Conservation (phyloP, 2,113 vertebrate species). For the Thalassoma bifasciatum region DNA sequence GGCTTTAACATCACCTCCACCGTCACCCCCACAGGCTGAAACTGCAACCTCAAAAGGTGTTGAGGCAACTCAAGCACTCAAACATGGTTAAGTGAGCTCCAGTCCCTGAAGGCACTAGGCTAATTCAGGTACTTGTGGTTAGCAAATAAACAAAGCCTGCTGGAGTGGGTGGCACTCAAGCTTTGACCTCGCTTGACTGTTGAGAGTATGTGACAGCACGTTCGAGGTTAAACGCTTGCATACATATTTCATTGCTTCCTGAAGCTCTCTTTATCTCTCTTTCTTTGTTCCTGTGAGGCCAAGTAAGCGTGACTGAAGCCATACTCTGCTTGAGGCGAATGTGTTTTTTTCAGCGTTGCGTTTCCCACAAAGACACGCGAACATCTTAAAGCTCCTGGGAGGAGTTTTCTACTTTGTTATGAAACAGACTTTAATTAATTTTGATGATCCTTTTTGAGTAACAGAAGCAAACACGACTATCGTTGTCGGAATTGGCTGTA, state of each 20-base stretch:
- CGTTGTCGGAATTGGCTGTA: too few relatives aligned
- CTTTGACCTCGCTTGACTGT: constrained; percentile 50
- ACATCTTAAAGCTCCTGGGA: not conserved
- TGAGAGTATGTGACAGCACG: constrained; percentile 37
- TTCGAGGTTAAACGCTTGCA: constrained; percentile 65
- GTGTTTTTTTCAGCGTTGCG: too few relatives aligned
- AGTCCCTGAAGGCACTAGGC: constrained; percentile 6
- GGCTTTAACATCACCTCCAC: not conserved
- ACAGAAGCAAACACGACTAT: too few relatives aligned
- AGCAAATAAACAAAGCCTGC: constrained; percentile 51
- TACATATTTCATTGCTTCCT: constrained; percentile 70
- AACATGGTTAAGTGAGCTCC: not conserved
- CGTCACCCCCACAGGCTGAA: not conserved
- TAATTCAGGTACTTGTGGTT: constrained; percentile 32
- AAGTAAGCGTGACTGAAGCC: constrained; percentile 9
- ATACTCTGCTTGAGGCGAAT: not conserved
- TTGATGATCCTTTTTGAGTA: too few relatives aligned
- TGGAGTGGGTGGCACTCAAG: constrained; percentile 36
- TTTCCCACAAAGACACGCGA: not conserved
- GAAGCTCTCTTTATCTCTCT: constrained; percentile 40
- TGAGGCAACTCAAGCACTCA: not conserved
- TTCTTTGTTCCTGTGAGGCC: constrained; percentile 49
- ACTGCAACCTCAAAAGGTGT: not conserved
- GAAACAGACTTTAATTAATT: too few relatives aligned
- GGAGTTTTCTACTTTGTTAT: too few relatives aligned